phyloP scores from a whole-genome alignment of 2,797 vertebrate genomes.

The Myripristis murdjan region DNA sequence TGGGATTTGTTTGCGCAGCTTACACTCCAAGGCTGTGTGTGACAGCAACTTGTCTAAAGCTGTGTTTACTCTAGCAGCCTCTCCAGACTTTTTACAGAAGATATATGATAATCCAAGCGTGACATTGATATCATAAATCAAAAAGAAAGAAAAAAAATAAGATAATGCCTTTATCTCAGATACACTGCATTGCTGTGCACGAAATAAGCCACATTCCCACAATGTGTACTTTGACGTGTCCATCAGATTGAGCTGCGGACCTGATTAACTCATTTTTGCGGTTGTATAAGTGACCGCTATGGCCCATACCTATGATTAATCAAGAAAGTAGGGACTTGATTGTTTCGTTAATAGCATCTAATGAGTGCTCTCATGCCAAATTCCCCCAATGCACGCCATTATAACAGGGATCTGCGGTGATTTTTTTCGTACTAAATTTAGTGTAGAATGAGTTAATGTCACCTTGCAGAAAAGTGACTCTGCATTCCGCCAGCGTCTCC shows the following conservation, averaged over 20 bases:
- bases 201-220: neutral
- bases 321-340: neutral
- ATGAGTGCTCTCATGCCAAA: too few species aligned
- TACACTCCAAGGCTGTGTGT: slow-evolving; percentile 13
- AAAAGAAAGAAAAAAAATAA: neutral
- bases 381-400: neutral
- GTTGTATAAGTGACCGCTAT: neutral
- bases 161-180: neutral
- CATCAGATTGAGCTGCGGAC: neutral
- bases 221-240: neutral
- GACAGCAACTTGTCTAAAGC: slow-evolving; percentile 26
- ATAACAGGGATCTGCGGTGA: neutral
- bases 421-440: neutral
- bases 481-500: neutral
- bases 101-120: slow-evolving; percentile 13
- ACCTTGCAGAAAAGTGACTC: neutral
- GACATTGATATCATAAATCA: slow-evolving; percentile 24
- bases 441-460: neutral
- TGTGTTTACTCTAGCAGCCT: neutral
- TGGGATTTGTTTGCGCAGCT: slow-evolving; percentile 46
- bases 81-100: slow-evolving; percentile 9
- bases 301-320: neutral
- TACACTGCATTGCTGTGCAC: slow-evolving; percentile 3
- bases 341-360: neutral
- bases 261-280: neutral